A percentile compares a stretch with the other conserved stretches of the same genome.
These are phyloP conservation scores for Atethmia centrago DNA, from an alignment of 2,888 invertebrate species.

Conservation along the genomic window DNA sequence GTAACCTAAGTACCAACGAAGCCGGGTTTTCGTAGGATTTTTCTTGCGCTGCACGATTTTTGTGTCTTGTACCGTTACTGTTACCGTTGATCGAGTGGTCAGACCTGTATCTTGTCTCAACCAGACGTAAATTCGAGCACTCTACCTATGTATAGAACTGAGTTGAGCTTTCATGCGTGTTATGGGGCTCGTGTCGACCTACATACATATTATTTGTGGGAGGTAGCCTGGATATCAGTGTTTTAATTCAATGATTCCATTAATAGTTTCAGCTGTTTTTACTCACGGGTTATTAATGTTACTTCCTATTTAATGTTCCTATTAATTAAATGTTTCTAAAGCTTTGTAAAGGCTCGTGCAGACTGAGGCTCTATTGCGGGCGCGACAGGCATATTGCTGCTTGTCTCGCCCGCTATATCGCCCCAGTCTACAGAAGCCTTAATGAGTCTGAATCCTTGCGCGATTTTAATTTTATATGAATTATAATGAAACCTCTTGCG, in stretches of 20 bases:
- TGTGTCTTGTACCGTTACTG: slow-evolving; percentile 85
- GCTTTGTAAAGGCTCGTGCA: too few species aligned
- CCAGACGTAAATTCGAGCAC: slow-evolving; percentile 82
- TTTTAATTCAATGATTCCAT: slow-evolving; percentile 56
- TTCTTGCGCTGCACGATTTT: slow-evolving; percentile 85
- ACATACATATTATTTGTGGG: slow-evolving; percentile 75
- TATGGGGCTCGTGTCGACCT: slow-evolving; percentile 70
- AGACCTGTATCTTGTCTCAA: slow-evolving; percentile 86
- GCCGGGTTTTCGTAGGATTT: slow-evolving; percentile 74
- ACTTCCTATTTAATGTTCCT: slow-evolving; percentile 1
- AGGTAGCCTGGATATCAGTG: slow-evolving; percentile 65
- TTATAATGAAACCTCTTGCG: slow-evolving; percentile 36
- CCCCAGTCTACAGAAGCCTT: too few species aligned
- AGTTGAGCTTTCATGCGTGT: slow-evolving; percentile 64
- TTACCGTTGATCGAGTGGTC: slow-evolving; percentile 88
- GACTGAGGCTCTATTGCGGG: too few species aligned
- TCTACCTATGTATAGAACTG: slow-evolving; percentile 68
- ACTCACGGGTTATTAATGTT: slow-evolving; percentile 10
- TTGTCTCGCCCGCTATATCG: too few species aligned
- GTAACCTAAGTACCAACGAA: slow-evolving; percentile 31
- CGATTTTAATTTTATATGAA: slow-evolving; percentile 16
- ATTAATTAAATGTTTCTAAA: slow-evolving; percentile 20
- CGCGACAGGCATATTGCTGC: too few species aligned
- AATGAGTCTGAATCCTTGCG: slow-evolving; percentile 5
- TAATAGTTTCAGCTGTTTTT: slow-evolving; percentile 52